Evolutionary conservation across 1,140 invertebrate genomes (phyloP), one percentile per base, ranked within the genome.

Genomic region (Musca domestica): DNA sequence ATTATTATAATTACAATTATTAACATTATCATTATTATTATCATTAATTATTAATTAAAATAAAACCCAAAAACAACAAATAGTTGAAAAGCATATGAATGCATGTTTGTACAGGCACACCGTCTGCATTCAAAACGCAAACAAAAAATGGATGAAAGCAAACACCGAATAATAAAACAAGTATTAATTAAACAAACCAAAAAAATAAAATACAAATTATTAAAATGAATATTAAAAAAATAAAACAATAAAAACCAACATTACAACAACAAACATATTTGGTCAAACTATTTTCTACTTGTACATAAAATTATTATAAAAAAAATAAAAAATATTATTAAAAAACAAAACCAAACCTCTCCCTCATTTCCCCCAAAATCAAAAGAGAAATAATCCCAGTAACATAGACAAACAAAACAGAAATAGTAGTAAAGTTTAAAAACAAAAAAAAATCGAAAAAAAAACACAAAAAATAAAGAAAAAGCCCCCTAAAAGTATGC

Each of bases 401-500:
- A 41, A 41, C 4, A 41, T 41, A 41, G 34, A 41, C 34, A 41
- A 41, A 41, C 27, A 3, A n/a, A n/a, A 3, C 27, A 30, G 12
- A 41, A 41, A 58, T 17, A 30, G 56, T 61, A 61, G 56, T 34
- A 61, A 61, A 34, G 56, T 41, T 61, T 7, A 30, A 34, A 27
- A 61, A 67, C 6, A 52, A 52, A 51, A 51, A n/a, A 66, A 49
- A 17, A 67, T 41, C 30, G 12, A 61, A 41, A 70, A 52, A n/a
- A 66, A 49, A 17, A 67, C 48, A 49, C 17, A 61, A 41, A 70
- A 52, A 70, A 67, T 64, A 74, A 68, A 74, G 65, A 58, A 70
- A 74, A 74, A n/a, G n/a, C 71, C 73, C 48, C 67, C 71, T n/a
- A 66, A 71, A 70, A 71, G 23, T 77, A 76, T 77, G 75, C 74